phyloP scores from a whole-genome alignment of 2,888 invertebrate species.

The Eledona agricola region DNA sequence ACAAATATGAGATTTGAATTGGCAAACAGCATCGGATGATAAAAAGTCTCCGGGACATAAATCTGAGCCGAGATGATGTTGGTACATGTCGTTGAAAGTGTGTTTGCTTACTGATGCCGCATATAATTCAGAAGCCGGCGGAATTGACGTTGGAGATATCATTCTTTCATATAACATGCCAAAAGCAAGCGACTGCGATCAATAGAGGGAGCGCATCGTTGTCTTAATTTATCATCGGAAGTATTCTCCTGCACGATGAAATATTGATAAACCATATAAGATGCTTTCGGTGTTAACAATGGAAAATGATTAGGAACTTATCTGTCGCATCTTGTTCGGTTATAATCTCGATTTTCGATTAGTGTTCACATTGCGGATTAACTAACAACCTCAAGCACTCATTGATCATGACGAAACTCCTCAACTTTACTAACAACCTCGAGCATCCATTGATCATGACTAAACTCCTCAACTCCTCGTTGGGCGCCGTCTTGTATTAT shows the following conservation, averaged over 20 bases:
- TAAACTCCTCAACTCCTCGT: too few relatives aligned
- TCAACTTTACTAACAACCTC: too few relatives aligned
- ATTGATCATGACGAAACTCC: too few relatives aligned
- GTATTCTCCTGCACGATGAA: conserved; percentile 1
- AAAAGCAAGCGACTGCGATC: conserved; percentile 6
- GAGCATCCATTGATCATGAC: too few relatives aligned
- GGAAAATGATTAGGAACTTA: conserved; percentile 1
- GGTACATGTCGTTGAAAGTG: not conserved
- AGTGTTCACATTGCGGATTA: too few relatives aligned
- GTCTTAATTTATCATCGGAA: conserved; percentile 17
- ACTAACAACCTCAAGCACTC: too few relatives aligned
- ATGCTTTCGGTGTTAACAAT: conserved; percentile 1
- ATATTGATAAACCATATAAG: too few relatives aligned
- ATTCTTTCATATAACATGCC: conserved; percentile 10
- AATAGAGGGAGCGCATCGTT: conserved; percentile 3
- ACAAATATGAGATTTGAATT: conserved; percentile 11
- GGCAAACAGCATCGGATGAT: conserved; percentile 38
- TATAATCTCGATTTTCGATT: too few relatives aligned
- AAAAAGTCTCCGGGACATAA: conserved; percentile 21
- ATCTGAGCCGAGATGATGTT: conserved; percentile 1
- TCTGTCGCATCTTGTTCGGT: too few relatives aligned
- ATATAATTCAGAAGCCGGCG: not conserved
- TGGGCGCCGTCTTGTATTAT: not conserved
- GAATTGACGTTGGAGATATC: conserved; percentile 12
- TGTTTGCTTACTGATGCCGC: not conserved